phyloP scores from a whole-genome alignment of 2,797 vertebrate genomes.

The Enteromius anoplus region DNA sequence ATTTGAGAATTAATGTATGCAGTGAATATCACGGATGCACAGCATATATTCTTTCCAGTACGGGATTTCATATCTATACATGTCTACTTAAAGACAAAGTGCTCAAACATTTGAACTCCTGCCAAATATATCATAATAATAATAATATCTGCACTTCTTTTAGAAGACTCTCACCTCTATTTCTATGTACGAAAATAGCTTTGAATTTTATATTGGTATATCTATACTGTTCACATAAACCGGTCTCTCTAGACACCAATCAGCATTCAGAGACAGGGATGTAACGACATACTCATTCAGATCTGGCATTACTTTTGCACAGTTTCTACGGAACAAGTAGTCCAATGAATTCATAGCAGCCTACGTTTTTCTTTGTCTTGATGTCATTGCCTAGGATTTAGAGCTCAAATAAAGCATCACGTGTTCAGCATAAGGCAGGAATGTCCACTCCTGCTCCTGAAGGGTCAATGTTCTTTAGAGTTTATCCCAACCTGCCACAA shows the following conservation, averaged over 20 bases:
- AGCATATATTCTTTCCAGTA: constrained; percentile 26
- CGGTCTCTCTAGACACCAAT: constrained; percentile 6
- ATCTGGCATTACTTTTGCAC: constrained; percentile 4
- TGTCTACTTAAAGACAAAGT: constrained; percentile 45
- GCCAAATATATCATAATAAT: constrained; percentile 22
- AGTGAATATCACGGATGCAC: constrained; percentile 25
- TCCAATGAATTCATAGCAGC: constrained; percentile 66
- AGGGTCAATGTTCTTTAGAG: not conserved
- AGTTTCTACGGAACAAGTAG: not conserved
- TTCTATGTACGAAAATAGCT: constrained; percentile 52
- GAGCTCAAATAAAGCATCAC: constrained; percentile 54
- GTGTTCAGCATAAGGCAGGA: constrained; percentile 64
- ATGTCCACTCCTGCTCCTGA: not conserved
- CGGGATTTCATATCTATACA: constrained; percentile 33
- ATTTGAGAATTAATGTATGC: not conserved
- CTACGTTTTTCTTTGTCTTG: constrained; percentile 56
- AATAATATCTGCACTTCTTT: constrained; percentile 50
- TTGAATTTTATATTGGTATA: constrained; percentile 37
- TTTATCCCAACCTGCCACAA: not conserved
- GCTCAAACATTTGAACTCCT: constrained; percentile 35
- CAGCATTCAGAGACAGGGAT: constrained; percentile 24
- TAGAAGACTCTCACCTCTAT: constrained; percentile 35
- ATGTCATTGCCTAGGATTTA: constrained; percentile 42
- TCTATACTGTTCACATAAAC: constrained; percentile 34
- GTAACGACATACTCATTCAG: not conserved